These are phyloP conservation scores for Otolemur garnettii DNA, from an alignment of 2,113 vertebrate genomes.

Conservation along the genomic window DNA sequence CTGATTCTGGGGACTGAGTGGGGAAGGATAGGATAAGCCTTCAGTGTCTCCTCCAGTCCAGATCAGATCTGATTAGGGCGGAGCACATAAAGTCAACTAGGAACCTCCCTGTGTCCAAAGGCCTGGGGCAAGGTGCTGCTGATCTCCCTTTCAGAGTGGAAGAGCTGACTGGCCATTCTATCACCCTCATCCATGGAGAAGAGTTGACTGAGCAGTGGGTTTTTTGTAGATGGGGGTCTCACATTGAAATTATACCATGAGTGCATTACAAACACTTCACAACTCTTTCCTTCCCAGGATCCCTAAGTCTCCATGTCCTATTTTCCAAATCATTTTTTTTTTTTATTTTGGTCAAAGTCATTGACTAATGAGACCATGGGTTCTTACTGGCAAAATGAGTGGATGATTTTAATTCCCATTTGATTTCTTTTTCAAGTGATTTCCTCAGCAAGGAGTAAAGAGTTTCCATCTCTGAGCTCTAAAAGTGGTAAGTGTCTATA, in stretches of 20 bases:
- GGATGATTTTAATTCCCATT: conserved; percentile 21
- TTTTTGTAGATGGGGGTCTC: neutral
- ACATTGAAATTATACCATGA: neutral
- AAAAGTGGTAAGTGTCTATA: neutral
- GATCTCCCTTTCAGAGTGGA: neutral
- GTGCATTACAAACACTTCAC: neutral
- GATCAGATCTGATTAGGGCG: neutral
- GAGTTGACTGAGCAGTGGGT: neutral
- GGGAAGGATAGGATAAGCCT: neutral
- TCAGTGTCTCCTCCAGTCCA: neutral
- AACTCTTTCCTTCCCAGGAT: neutral
- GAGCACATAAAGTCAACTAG: neutral
- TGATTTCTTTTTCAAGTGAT: conserved; percentile 44
- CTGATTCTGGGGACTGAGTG: neutral
- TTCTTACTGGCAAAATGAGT: conserved; percentile 22
- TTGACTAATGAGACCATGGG: neutral
- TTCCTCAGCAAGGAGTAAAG: conserved; percentile 33
- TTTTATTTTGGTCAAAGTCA: neutral
- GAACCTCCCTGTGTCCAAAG: neutral
- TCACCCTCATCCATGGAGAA: neutral
- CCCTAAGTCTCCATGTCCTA: neutral
- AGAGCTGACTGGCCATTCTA: neutral
- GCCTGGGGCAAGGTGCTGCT: neutral
- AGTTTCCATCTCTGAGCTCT: conserved; percentile 31
- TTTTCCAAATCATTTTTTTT: neutral